These are phyloP conservation scores for Leptocoma aspasia DNA, from an alignment of 2,113 vertebrate species.

Conservation along the genomic window DNA sequence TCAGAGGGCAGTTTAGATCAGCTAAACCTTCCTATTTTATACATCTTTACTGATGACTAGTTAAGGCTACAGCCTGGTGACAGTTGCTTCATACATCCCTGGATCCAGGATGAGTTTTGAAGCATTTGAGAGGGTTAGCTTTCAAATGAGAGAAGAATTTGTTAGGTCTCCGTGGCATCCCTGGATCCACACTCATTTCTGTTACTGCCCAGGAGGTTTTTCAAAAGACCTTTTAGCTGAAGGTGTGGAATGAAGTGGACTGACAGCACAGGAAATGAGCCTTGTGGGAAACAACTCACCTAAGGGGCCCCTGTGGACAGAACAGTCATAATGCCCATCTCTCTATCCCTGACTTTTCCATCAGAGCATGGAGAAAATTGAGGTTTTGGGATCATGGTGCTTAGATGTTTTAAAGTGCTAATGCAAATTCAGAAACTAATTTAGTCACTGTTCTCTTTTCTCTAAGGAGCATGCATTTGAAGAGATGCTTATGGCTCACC, in stretches of 20 bases:
- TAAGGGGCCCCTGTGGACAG: neutral
- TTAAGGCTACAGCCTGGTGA: neutral
- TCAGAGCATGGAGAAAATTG: neutral
- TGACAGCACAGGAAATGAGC: neutral
- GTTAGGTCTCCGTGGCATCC: neutral
- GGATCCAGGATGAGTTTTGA: neutral
- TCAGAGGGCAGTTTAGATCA: neutral
- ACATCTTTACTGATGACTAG: fast-evolving
- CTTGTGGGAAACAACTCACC: neutral
- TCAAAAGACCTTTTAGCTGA: neutral
- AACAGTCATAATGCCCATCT: neutral
- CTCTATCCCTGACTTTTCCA: neutral
- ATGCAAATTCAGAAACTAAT: neutral
- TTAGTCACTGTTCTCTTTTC: neutral
- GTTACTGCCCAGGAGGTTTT: neutral
- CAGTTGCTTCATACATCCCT: fast-evolving
- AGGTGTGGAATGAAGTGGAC: neutral
- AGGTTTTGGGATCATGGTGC: neutral
- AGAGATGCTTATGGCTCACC: neutral
- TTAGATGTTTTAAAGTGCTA: neutral
- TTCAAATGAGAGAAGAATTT: neutral
- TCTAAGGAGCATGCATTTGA: neutral
- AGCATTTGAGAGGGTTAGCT: neutral
- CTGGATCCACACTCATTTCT: neutral
- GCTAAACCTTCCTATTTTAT: neutral